Conservation (phyloP, 1,140 invertebrate genomes). For the Cylas formicarius region DNA sequence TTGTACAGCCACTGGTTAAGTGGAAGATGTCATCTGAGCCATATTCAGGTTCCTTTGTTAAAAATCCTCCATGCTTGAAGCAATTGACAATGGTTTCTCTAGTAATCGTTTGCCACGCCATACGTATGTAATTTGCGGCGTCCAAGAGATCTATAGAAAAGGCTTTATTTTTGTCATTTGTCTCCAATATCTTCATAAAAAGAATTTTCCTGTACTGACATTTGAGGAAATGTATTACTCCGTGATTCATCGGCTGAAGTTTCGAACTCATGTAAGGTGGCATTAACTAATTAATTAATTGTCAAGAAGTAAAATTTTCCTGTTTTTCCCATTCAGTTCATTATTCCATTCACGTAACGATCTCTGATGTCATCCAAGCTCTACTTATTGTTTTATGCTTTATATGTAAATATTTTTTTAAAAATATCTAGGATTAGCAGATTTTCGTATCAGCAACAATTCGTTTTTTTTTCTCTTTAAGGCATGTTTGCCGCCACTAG, state of each 20-base stretch:
- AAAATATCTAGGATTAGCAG: constrained; percentile 40
- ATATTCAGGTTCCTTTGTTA: too few relatives aligned
- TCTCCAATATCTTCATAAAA: background rate
- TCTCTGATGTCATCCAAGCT: constrained; percentile 42
- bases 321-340: too few relatives aligned
- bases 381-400: constrained; percentile 37
- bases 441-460: too few relatives aligned
- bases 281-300: constrained; percentile 23
- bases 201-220: constrained; percentile 12
- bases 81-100: constrained; percentile 6
- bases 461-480: too few relatives aligned
- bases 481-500: too few relatives aligned
- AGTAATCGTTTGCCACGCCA: constrained; percentile 6
- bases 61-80: constrained; percentile 3
- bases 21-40: too few relatives aligned
- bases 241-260: constrained; percentile 27
- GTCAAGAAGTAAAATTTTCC: too few relatives aligned
- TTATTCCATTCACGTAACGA: too few relatives aligned
- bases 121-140: constrained; percentile 3
- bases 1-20: too few relatives aligned
- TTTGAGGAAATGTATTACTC: constrained; percentile 25
- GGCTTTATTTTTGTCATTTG: constrained; percentile 1
- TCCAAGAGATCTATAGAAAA: constrained; percentile 5
- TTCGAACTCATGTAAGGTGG: constrained; percentile 23
- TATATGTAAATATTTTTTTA: constrained; percentile 34